Conservation (phyloP, 2,888 invertebrate species). For the Eupithecia insigniata region DNA sequence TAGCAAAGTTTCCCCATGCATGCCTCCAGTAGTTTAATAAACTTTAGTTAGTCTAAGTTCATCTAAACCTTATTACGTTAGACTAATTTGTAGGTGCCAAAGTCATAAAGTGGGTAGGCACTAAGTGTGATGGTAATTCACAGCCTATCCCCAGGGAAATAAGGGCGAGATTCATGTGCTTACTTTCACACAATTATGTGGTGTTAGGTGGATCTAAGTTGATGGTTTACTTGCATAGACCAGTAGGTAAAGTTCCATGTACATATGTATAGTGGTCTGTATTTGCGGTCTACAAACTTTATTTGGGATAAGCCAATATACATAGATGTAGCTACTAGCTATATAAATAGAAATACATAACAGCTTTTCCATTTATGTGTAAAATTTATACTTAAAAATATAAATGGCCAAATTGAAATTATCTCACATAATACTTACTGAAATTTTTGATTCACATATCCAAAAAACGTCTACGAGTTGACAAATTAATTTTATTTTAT, state of each 20-base stretch:
- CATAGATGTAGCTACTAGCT: not conserved
- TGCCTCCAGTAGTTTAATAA: not conserved
- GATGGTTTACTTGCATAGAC: not conserved
- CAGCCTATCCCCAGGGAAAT: conserved; percentile 10
- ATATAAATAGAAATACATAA: not conserved
- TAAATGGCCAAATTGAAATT: too few species aligned
- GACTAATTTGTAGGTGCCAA: not conserved
- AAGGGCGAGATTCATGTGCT: conserved; percentile 9
- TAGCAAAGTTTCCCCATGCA: not conserved
- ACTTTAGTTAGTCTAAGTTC: not conserved
- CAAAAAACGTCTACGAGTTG: too few species aligned
- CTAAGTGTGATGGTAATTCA: conserved; percentile 5
- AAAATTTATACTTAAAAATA: too few species aligned
- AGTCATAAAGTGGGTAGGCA: not conserved
- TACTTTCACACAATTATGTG: conserved; percentile 6
- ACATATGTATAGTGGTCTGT: too few species aligned
- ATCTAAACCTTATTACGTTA: not conserved
- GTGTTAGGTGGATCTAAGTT: not conserved
- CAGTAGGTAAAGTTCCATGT: too few species aligned
- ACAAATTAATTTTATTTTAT: too few species aligned
- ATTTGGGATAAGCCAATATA: not conserved
- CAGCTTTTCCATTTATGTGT: too few species aligned
- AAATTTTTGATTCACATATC: too few species aligned
- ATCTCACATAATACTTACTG: too few species aligned
- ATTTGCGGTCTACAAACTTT: not conserved